Percentiles rank a stretch among this genome's conserved stretches.
These are phyloP conservation scores for Hiodon tergisus DNA, from an alignment of 2,113 vertebrate genomes.

Conservation along the genomic window DNA sequence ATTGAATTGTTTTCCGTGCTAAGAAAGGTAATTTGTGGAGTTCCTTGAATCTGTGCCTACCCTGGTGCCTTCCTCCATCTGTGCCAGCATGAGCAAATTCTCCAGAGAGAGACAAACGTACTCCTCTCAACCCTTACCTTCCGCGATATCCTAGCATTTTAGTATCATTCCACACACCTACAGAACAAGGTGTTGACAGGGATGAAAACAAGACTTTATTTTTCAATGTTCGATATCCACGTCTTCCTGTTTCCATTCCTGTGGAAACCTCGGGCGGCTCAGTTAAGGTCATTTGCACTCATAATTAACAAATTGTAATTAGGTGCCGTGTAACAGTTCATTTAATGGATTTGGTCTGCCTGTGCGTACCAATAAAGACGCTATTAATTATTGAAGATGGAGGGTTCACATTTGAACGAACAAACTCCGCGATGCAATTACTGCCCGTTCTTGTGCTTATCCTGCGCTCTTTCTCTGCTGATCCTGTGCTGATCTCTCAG, in stretches of 20 bases:
- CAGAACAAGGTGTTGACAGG: background rate
- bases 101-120: background rate
- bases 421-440: background rate
- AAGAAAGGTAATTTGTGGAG: too few relatives aligned
- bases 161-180: background rate
- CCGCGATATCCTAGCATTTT: background rate
- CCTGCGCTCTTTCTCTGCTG: background rate
- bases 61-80: background rate
- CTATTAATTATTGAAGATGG: slow-evolving; percentile 2
- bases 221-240: background rate
- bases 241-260: background rate
- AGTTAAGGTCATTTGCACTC: slow-evolving; percentile 4
- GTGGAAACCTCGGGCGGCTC: background rate
- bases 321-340: background rate
- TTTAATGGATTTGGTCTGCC: background rate
- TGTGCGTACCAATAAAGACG: background rate
- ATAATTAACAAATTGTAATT: slow-evolving; percentile 1
- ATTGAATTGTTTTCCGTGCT: too few relatives aligned
- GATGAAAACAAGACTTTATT: background rate
- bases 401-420: background rate
- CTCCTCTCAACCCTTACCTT: background rate
- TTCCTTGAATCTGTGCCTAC: too few relatives aligned
- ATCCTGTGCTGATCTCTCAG: background rate
- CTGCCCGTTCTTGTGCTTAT: background rate
- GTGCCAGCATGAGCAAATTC: background rate